Evolutionary conservation across 1,140 invertebrate species (phyloP).

Genomic region (Diorhabda elongata): DNA sequence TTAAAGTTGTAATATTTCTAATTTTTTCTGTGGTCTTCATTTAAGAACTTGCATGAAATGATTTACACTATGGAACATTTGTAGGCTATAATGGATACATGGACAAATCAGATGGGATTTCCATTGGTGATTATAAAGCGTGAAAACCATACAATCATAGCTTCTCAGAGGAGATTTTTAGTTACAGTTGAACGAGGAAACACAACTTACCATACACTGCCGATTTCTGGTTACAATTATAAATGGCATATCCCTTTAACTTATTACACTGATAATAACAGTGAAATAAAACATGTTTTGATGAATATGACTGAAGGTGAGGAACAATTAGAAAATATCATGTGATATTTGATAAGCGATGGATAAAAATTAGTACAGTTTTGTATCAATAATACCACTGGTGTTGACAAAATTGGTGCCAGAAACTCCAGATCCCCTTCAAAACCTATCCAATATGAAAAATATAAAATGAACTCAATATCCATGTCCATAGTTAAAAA

Average conservation of each 20-base stretch:
- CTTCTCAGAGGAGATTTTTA: constrained; percentile 58
- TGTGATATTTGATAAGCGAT: too few relatives aligned
- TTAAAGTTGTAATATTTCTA: background rate
- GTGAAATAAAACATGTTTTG: constrained; percentile 55
- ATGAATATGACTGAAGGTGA: constrained; percentile 72
- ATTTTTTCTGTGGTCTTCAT: background rate
- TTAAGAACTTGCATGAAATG: background rate
- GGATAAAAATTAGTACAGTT: too few relatives aligned
- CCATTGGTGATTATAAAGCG: constrained; percentile 62
- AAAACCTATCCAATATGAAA: too few relatives aligned
- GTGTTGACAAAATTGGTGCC: too few relatives aligned
- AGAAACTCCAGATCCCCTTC: too few relatives aligned
- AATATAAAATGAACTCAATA: too few relatives aligned
- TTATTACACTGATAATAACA: constrained; percentile 61
- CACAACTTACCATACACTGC: constrained; percentile 34
- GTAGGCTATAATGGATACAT: constrained; percentile 76
- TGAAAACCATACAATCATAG: constrained; percentile 58
- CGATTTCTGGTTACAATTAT: constrained; percentile 50
- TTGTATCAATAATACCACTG: too few relatives aligned
- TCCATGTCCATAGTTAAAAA: too few relatives aligned
- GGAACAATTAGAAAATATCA: constrained; percentile 8
- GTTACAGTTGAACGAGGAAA: constrained; percentile 47
- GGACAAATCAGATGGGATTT: constrained; percentile 80
- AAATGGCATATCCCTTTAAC: constrained; percentile 77
- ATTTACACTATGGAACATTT: constrained; percentile 11